phyloP scores from a whole-genome alignment of 2,888 invertebrate species.

The Hemaris fuciformis region DNA sequence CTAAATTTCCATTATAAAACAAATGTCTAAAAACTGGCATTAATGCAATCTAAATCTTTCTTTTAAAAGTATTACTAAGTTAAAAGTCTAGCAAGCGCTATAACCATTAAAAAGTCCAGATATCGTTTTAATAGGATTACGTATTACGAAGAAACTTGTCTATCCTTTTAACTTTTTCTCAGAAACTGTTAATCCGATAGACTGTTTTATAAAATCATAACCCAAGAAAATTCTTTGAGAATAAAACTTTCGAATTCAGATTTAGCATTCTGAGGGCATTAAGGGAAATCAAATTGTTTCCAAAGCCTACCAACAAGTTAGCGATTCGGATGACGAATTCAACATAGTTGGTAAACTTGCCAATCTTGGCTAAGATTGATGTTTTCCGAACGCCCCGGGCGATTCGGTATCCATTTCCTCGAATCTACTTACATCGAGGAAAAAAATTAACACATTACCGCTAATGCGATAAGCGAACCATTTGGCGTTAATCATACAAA shows the following conservation, averaged over 20 bases:
- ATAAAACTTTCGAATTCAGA: slow-evolving; percentile 25
- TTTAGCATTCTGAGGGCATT: slow-evolving; percentile 40
- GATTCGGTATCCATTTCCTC: slow-evolving; percentile 21
- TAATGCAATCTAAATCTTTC: not conserved
- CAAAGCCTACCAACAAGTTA: slow-evolving; percentile 38
- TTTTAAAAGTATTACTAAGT: not conserved
- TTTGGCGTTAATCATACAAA: not conserved
- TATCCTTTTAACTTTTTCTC: not conserved
- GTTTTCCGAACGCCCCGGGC: slow-evolving; percentile 38
- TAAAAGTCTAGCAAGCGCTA: not conserved
- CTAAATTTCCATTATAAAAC: not conserved
- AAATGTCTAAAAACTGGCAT: not conserved
- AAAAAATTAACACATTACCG: not conserved
- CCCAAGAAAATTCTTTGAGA: not conserved
- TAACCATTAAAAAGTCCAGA: slow-evolving; percentile 3
- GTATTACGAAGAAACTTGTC: not conserved
- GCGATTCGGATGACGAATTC: slow-evolving; percentile 37
- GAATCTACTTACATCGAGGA: not conserved
- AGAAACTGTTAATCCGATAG: not conserved
- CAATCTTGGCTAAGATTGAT: slow-evolving; percentile 43
- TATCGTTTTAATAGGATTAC: slow-evolving; percentile 7
- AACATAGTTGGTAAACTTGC: slow-evolving; percentile 42
- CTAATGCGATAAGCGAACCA: slow-evolving; percentile 1
- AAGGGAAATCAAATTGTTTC: slow-evolving; percentile 48
- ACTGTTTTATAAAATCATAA: slow-evolving; percentile 1